Base-by-base conservation (phyloP, 2,888 invertebrate species). In the Bedellia somnulentella region DNA sequence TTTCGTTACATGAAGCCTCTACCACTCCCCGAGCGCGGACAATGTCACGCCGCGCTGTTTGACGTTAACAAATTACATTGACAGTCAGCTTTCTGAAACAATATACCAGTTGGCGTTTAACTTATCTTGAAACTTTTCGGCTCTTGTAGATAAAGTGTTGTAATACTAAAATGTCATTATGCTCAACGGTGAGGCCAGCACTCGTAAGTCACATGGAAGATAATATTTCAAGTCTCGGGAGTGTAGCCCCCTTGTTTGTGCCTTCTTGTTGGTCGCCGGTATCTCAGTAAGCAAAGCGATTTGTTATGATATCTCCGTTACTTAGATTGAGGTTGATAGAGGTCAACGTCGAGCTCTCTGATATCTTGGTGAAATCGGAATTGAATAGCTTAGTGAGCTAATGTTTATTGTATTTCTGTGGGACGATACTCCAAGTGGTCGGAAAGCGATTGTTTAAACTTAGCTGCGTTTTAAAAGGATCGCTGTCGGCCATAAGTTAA, bases 101-200 rank as follows among this genome's bases (percentile, higher is more conserved):
- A 73, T 73, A 70, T 68, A 70, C 66, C 59, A 60, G 62, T 63
- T 61, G 63, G 60, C 66, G 73, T 71, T 73, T 71, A 70, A 66
- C 56, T 70, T 71, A 73, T 71, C 73, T 73, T 42, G 44, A 49
- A 51, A 66, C 59, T 70, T 71, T 68, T 71, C 64, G 66, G 66
- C 61, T 61, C 56, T 54, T 58, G 55, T 62, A 67, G 70, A 73
- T 73, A 73, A 67, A 64, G 57, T 61, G 67, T 66, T 71, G 67
- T 71, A 71, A 62, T 66, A 71, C 68, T 70, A 68, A 73, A 73
- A 70, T 70, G 70, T 70, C 71, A 73, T 73, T 71, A 68, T 61
- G 63, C 57, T 60, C 52, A 46, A 57, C 47, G 43, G 47, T 52
- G 49, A 57, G 56, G 52, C 53, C 53, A 51, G 55, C 51, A 49